phyloP scores from a whole-genome alignment of 2,888 invertebrate genomes.

The Opisthograptis luteolata region DNA sequence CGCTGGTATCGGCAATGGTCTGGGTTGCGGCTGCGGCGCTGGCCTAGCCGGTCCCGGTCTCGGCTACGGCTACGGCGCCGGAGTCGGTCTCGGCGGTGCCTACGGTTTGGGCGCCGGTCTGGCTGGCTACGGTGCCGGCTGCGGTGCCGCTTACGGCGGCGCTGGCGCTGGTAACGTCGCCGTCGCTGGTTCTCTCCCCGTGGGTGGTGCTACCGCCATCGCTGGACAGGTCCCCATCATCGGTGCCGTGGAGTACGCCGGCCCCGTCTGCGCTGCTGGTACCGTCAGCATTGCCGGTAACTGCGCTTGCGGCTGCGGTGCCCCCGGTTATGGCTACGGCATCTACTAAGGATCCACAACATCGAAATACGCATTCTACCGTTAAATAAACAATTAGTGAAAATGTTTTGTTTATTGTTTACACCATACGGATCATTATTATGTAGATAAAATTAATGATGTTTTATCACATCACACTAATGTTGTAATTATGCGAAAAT shows the following conservation, averaged over 20 bases:
- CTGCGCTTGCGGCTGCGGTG: constrained; percentile 9
- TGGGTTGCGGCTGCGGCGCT: neutral
- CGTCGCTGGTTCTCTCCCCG: constrained; percentile 25
- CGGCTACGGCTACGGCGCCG: constrained; percentile 35
- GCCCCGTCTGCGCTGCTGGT: constrained; percentile 46
- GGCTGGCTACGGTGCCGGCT: constrained; percentile 5
- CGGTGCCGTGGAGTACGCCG: constrained; percentile 50
- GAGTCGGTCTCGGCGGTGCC: constrained; percentile 25
- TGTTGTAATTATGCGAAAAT: too few relatives aligned
- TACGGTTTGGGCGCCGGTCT: neutral
- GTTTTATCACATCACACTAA: too few relatives aligned
- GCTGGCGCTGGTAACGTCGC: constrained; percentile 31
- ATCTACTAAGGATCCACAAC: constrained; percentile 11
- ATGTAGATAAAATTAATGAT: too few relatives aligned
- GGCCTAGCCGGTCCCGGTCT: neutral
- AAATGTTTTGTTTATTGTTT: neutral
- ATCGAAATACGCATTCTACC: neutral
- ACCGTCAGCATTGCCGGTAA: constrained; percentile 31
- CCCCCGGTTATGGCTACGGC: constrained; percentile 22
- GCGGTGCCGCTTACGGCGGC: constrained; percentile 7
- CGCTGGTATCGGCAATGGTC: constrained; percentile 1
- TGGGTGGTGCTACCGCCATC: constrained; percentile 38
- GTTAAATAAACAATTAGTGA: neutral
- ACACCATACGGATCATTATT: neutral
- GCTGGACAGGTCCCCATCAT: constrained; percentile 51